These are phyloP conservation scores for Papilio polyxenes DNA, from an alignment of 1,140 invertebrate genomes.

Conservation along the genomic window DNA sequence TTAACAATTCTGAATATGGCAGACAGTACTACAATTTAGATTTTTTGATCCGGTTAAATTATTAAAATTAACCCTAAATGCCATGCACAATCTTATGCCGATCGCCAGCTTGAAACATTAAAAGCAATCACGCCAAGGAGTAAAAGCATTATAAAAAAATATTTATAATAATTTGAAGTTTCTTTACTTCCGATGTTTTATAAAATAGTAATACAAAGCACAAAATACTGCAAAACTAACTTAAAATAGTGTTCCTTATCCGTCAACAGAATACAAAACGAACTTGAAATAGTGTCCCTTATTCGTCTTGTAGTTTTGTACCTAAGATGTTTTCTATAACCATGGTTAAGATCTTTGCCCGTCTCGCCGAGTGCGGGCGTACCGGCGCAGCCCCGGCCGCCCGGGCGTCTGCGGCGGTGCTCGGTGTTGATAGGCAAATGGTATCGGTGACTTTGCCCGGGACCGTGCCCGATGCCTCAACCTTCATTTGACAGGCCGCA, in stretches of 20 bases:
- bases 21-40: no score
- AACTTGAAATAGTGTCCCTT: neutral
- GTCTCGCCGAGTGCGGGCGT: conserved; percentile 15
- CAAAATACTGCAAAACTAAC: neutral
- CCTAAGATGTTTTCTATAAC: neutral
- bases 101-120: no score
- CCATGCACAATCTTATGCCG: no score
- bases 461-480: conserved; percentile 23
- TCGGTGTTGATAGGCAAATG: conserved; percentile 34
- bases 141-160: no score
- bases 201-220: neutral
- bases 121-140: no score
- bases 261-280: no score
- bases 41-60: no score
- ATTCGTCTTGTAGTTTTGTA: neutral
- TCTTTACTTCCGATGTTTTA: neutral
- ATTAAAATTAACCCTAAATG: no score
- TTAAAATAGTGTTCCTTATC: neutral
- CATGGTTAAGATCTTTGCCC: neutral
- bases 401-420: conserved; percentile 22
- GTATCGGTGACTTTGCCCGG: conserved; percentile 37
- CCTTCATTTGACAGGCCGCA: conserved; percentile 35
- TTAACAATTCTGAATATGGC: no score
- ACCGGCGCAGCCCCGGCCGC: conserved; percentile 12
- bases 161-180: no score